Percentiles rank a stretch among this genome's conserved stretches.
These are phyloP conservation scores for Zophobas morio DNA, from an alignment of 1,140 invertebrate species.

Conservation along the genomic window DNA sequence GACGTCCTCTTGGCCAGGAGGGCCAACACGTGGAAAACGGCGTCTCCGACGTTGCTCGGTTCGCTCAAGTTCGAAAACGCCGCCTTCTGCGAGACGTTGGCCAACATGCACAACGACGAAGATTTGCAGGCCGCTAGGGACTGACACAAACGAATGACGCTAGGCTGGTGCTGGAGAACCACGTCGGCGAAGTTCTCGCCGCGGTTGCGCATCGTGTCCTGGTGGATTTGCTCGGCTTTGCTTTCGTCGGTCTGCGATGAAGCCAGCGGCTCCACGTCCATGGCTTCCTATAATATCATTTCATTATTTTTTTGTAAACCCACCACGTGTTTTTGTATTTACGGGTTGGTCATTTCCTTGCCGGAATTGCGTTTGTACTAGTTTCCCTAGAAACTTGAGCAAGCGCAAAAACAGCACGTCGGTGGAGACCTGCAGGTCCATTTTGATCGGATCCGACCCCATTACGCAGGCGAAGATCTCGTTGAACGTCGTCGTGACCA, in stretches of 20 bases:
- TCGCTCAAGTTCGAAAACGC: constrained; percentile 70
- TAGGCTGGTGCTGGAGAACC: constrained; percentile 83
- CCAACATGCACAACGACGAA: constrained; percentile 76
- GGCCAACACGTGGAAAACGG: constrained; percentile 85
- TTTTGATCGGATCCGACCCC: constrained; percentile 72
- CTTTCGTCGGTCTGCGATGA: constrained; percentile 83
- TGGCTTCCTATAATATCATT: constrained; percentile 57
- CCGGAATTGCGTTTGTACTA: constrained; percentile 78
- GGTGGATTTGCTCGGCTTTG: constrained; percentile 79
- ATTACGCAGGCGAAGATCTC: constrained; percentile 79
- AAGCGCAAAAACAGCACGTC: constrained; percentile 79
- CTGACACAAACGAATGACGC: constrained; percentile 86
- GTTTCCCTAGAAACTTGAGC: constrained; percentile 75
- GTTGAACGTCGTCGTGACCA: constrained; percentile 70
- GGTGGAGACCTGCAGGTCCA: constrained; percentile 75
- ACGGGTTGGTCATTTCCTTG: constrained; percentile 58
- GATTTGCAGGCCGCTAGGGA: constrained; percentile 80
- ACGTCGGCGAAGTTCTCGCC: constrained; percentile 77
- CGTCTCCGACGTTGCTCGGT: constrained; percentile 83
- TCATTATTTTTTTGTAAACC: too few species aligned
- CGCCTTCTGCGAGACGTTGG: constrained; percentile 62
- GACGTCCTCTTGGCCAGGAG: constrained; percentile 81
- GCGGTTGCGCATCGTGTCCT: constrained; percentile 61
- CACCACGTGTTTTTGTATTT: constrained; percentile 17
- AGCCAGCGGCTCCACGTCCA: constrained; percentile 61